Percentiles rank a stretch among this genome's conserved stretches.
phyloP scores from a whole-genome alignment of 2,888 invertebrate species.

The Hirtodrosophila cameraria region DNA sequence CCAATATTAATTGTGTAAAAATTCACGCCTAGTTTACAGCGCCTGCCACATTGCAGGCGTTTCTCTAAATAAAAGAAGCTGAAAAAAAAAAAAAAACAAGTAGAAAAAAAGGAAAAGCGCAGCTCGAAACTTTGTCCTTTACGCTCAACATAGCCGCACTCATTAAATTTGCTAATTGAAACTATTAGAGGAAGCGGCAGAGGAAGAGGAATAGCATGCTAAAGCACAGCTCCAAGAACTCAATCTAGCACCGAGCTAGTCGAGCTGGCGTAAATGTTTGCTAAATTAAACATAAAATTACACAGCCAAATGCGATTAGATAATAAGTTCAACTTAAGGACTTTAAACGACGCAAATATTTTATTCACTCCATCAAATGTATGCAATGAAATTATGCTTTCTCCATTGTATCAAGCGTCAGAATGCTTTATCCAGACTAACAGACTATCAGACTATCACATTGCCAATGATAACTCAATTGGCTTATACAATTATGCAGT shows the following conservation, averaged over 20 bases:
- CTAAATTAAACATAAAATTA: conserved; percentile 59
- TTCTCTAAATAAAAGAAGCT: background rate
- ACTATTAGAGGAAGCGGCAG: conserved; percentile 50
- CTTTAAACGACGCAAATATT: conserved; percentile 12
- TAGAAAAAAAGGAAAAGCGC: conserved; percentile 14
- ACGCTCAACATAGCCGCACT: conserved; percentile 55
- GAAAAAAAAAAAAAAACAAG: conserved; percentile 14
- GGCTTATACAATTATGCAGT: conserved; percentile 12
- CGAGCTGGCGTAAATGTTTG: conserved; percentile 37
- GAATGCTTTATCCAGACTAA: background rate
- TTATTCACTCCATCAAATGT: conserved; percentile 23
- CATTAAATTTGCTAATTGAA: conserved; percentile 73
- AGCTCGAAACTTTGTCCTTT: conserved; percentile 68
- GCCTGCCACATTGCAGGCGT: conserved; percentile 2
- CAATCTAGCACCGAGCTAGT: conserved; percentile 2
- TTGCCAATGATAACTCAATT: conserved; percentile 2
- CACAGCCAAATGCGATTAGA: conserved; percentile 60
- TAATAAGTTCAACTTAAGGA: conserved; percentile 34
- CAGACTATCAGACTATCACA: background rate
- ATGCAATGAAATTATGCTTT: conserved; percentile 47
- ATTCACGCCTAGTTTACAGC: conserved; percentile 64
- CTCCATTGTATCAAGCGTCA: conserved; percentile 9
- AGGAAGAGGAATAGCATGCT: background rate
- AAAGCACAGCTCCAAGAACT: background rate
- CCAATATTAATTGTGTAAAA: conserved; percentile 73